Evolutionary conservation across 2,888 invertebrate species (phyloP).

Genomic region (Tethea ocularis): DNA sequence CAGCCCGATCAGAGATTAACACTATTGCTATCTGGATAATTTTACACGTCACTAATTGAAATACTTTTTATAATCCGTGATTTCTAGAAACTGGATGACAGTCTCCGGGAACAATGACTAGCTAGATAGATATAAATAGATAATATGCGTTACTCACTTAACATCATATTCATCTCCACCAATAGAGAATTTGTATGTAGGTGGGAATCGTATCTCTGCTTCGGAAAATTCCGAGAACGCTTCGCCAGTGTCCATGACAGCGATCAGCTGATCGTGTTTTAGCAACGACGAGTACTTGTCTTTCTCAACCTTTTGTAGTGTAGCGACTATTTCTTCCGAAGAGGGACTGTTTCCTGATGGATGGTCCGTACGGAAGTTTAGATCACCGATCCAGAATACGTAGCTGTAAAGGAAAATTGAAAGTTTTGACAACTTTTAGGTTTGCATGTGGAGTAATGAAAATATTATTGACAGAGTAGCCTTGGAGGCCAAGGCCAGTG

Average conservation of each 20-base stretch:
- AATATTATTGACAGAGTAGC: too few species aligned
- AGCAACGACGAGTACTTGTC: conserved; percentile 87
- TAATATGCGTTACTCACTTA: conserved; percentile 82
- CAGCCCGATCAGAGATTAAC: too few species aligned
- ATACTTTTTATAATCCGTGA: too few species aligned
- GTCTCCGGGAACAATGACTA: not conserved
- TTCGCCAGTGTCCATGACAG: conserved; percentile 88
- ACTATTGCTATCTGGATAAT: too few species aligned
- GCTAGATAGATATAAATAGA: not conserved
- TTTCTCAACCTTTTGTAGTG: conserved; percentile 85
- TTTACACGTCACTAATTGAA: too few species aligned
- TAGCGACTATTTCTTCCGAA: conserved; percentile 86
- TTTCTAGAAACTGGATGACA: not conserved
- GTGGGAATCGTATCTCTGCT: conserved; percentile 89
- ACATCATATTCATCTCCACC: conserved; percentile 90
- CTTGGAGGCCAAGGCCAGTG: too few species aligned
- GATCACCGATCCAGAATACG: conserved; percentile 95
- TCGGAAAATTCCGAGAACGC: conserved; percentile 94
- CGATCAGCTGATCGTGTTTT: conserved; percentile 89
- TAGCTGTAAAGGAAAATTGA: conserved; percentile 85
- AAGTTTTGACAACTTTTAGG: not conserved
- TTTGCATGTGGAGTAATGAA: not conserved
- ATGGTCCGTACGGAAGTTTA: conserved; percentile 92
- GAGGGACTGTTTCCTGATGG: conserved; percentile 85
- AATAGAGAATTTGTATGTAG: conserved; percentile 93